These are phyloP conservation scores for Carettochelys insculpta DNA, from an alignment of 2,113 vertebrate genomes.

Conservation along the genomic window DNA sequence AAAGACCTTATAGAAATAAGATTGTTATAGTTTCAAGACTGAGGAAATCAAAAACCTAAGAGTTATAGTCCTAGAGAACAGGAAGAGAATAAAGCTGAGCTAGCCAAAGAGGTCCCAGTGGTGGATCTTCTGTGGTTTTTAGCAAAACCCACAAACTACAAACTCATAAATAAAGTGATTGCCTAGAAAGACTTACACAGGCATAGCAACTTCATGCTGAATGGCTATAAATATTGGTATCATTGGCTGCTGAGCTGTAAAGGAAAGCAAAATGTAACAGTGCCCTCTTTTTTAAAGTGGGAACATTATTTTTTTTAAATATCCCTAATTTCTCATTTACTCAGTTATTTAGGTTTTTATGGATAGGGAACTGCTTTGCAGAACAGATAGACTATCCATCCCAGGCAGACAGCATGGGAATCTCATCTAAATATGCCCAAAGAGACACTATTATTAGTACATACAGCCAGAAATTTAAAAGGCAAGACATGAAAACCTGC, in stretches of 20 bases:
- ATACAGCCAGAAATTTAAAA: background rate
- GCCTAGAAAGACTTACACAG: conserved; percentile 58
- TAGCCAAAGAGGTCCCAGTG: conserved; percentile 32
- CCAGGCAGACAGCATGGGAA: background rate
- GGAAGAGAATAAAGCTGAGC: conserved; percentile 31
- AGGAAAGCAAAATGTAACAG: background rate
- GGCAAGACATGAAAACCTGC: background rate
- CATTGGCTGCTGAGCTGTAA: background rate
- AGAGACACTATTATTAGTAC: background rate
- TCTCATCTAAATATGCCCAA: background rate
- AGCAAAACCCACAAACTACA: conserved; percentile 34
- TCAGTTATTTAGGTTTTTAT: background rate
- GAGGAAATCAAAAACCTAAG: conserved; percentile 65
- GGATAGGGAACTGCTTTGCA: background rate
- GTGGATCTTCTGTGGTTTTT: conserved; percentile 39
- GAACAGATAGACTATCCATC: background rate
- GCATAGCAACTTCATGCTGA: conserved; percentile 14
- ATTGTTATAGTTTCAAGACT: conserved; percentile 75
- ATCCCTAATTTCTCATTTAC: background rate
- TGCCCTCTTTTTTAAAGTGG: background rate
- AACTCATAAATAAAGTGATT: conserved; percentile 64
- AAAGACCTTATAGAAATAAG: conserved; percentile 77
- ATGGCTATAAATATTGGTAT: conserved; percentile 38
- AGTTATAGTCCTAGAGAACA: conserved; percentile 46
- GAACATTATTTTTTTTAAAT: background rate